Conservation (phyloP, 2,888 invertebrate genomes). For the Odontothrips loti region DNA sequence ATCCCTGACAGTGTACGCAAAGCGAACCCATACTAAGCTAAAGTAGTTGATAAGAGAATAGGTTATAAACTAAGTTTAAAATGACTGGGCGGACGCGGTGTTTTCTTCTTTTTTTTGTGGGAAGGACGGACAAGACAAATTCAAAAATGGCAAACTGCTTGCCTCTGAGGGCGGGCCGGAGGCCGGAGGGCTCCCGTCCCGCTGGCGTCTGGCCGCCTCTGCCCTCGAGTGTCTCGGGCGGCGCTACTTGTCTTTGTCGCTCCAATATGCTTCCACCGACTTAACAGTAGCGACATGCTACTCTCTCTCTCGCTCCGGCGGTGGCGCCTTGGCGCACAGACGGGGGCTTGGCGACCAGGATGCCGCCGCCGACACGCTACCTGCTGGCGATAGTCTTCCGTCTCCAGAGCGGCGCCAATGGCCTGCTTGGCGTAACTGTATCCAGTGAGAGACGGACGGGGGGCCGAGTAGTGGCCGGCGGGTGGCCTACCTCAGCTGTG, state of each 20-base stretch:
- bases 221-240: too few relatives aligned
- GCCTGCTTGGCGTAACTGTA: not conserved
- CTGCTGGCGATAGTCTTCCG: not conserved
- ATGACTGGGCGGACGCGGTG: not conserved
- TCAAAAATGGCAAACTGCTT: too few relatives aligned
- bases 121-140: not conserved
- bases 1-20: conserved; percentile 23
- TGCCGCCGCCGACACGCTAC: not conserved
- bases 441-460: not conserved
- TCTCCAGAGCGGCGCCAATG: not conserved
- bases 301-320: conserved; percentile 35
- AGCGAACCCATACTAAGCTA: not conserved
- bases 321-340: not conserved
- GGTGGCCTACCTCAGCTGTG: not conserved
- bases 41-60: not conserved
- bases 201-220: too few relatives aligned
- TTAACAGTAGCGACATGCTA: conserved; percentile 3
- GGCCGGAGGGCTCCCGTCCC: too few relatives aligned
- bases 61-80: not conserved
- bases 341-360: not conserved
- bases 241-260: too few relatives aligned
- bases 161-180: too few relatives aligned
- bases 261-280: too few relatives aligned
- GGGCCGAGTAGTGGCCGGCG: not conserved
- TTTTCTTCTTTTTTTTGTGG: not conserved